Conservation (phyloP, 2,113 vertebrate species). For the Polypterus senegalus region DNA sequence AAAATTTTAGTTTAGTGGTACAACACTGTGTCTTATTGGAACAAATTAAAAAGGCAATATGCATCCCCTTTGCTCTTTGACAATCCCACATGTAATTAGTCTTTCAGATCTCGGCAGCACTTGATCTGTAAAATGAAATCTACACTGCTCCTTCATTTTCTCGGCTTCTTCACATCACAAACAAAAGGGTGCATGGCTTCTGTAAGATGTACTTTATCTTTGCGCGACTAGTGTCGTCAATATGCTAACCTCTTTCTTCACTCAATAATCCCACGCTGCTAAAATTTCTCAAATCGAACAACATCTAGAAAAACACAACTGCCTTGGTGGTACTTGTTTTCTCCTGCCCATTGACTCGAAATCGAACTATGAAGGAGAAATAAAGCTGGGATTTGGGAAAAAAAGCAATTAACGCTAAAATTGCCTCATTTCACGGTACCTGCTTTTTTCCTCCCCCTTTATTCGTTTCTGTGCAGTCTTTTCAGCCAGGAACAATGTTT, state of each 20-base stretch:
- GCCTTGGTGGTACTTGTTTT: constrained; percentile 8
- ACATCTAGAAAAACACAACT: constrained; percentile 24
- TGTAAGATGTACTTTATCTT: too few relatives aligned
- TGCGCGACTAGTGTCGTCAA: not conserved
- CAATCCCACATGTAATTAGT: too few relatives aligned
- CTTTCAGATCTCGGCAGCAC: too few relatives aligned
- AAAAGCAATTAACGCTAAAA: constrained; percentile 56
- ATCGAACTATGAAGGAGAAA: constrained; percentile 25
- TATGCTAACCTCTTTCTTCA: not conserved
- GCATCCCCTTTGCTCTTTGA: too few relatives aligned
- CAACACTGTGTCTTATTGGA: too few relatives aligned
- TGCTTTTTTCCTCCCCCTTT: constrained; percentile 18
- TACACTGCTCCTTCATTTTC: too few relatives aligned
- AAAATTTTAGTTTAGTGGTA: too few relatives aligned
- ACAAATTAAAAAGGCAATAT: too few relatives aligned
- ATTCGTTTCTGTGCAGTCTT: constrained; percentile 16
- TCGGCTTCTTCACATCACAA: too few relatives aligned
- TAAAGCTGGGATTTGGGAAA: constrained; percentile 27
- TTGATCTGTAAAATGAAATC: too few relatives aligned
- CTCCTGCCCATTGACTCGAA: constrained; percentile 38
- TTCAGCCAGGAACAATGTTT: constrained; percentile 15
- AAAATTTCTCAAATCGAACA: constrained; percentile 12
- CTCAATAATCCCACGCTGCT: not conserved
- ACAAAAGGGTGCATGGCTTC: too few relatives aligned
- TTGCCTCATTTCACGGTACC: constrained; percentile 44